Evolutionary conservation across 2,113 vertebrate species (phyloP).

Genomic region (Cyprinodon variegatus): DNA sequence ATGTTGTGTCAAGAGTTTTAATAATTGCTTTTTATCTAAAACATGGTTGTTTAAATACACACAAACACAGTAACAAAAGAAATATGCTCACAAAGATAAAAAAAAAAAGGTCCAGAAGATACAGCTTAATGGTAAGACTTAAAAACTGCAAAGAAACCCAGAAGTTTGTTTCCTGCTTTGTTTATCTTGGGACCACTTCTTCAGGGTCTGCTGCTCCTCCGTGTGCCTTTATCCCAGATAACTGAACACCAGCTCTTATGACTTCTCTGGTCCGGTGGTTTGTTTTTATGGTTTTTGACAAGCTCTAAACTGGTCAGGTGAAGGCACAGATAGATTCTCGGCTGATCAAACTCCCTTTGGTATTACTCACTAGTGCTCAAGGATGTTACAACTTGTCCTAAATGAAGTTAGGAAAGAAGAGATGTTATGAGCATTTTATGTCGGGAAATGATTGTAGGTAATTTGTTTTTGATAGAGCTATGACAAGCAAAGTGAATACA

Average conservation of each 20-base stretch:
- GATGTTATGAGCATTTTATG: background rate
- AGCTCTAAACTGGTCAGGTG: slow-evolving; percentile 15
- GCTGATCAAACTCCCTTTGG: slow-evolving; percentile 33
- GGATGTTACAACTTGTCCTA: slow-evolving; percentile 71
- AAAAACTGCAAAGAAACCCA: slow-evolving; percentile 20
- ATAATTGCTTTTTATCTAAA: background rate
- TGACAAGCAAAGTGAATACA: slow-evolving; percentile 10
- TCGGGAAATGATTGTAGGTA: slow-evolving; percentile 3
- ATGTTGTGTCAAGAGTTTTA: background rate
- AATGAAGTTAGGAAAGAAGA: slow-evolving; percentile 13
- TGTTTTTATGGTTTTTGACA: slow-evolving; percentile 35
- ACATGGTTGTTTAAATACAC: background rate
- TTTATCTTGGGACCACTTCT: slow-evolving; percentile 67
- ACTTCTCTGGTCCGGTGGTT: slow-evolving; percentile 24
- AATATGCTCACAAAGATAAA: slow-evolving; percentile 6
- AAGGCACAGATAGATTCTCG: slow-evolving; percentile 1
- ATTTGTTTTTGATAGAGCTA: slow-evolving; percentile 1
- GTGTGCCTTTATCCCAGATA: slow-evolving; percentile 32
- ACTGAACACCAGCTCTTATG: slow-evolving; percentile 39
- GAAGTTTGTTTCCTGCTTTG: slow-evolving; percentile 18
- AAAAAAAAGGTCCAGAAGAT: slow-evolving; percentile 5
- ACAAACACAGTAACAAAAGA: slow-evolving; percentile 7
- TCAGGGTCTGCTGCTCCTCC: slow-evolving; percentile 42
- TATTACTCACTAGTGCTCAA: slow-evolving; percentile 50
- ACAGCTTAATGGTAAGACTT: slow-evolving; percentile 1